These are phyloP conservation scores for Crenuchus spilurus DNA, from an alignment of 2,797 vertebrate genomes.

Conservation along the genomic window DNA sequence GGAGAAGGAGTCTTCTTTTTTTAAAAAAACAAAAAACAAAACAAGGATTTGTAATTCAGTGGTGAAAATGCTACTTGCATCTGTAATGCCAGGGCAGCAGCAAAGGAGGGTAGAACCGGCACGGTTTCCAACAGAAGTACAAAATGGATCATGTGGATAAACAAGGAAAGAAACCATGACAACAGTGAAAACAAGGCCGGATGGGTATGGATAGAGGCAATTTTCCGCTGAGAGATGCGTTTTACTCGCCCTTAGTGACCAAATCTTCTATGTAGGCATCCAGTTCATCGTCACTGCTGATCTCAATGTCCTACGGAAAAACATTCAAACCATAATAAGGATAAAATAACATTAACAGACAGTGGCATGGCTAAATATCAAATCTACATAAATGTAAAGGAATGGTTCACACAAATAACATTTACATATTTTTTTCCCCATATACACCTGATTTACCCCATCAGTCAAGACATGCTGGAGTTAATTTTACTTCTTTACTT, in stretches of 20 bases:
- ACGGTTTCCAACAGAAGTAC: neutral
- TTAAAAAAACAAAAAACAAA: neutral
- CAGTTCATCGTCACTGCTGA: constrained; percentile 97
- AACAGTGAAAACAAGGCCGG: neutral
- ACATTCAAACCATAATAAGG: neutral
- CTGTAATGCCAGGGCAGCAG: neutral
- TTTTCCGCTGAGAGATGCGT: constrained; percentile 15
- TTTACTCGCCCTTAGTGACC: constrained; percentile 95
- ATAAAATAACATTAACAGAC: neutral
- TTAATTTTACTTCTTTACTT: too few relatives aligned
- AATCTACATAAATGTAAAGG: neutral
- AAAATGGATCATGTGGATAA: neutral
- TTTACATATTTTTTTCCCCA: too few relatives aligned
- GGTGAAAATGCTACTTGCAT: constrained; percentile 11
- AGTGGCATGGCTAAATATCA: too few relatives aligned
- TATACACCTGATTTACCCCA: too few relatives aligned
- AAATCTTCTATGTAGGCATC: constrained; percentile 98
- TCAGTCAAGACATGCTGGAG: too few relatives aligned
- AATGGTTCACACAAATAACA: too few relatives aligned
- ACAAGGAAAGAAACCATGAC: constrained; percentile 9
- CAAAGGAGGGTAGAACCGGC: neutral
- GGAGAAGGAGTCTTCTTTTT: neutral
- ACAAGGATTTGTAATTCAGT: neutral
- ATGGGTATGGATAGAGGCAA: neutral
- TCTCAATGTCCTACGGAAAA: constrained; percentile 90